These are phyloP conservation scores for Lophotis ruficrista DNA, from an alignment of 2,113 vertebrate genomes.

Conservation along the genomic window DNA sequence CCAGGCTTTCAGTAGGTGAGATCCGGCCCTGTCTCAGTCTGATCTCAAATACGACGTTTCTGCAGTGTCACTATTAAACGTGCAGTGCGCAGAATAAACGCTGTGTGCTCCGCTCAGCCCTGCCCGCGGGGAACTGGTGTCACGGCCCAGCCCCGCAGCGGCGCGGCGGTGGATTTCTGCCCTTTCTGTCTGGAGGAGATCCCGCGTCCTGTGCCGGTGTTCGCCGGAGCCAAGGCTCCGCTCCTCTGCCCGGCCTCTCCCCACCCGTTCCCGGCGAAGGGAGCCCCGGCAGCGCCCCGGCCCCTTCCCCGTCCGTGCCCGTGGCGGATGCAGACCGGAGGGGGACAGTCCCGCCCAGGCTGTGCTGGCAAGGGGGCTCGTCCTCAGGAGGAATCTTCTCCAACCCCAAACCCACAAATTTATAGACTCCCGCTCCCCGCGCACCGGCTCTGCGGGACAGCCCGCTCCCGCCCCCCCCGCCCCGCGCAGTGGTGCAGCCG, in stretches of 20 bases:
- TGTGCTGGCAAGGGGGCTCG: background rate
- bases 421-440: too few relatives aligned
- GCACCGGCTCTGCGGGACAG: background rate
- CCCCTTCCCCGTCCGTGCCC: background rate
- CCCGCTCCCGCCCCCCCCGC: background rate
- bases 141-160: too few relatives aligned
- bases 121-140: background rate
- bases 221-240: too few relatives aligned
- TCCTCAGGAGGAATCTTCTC: too few relatives aligned
- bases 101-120: background rate
- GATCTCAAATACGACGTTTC: fast-evolving
- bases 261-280: background rate
- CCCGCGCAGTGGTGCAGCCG: too few relatives aligned
- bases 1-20: fast-evolving
- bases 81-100: fast-evolving
- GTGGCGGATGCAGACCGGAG: too few relatives aligned
- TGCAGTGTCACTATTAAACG: fast-evolving
- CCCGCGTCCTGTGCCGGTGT: fast-evolving
- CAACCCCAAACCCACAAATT: too few relatives aligned
- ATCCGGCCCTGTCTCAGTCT: background rate
- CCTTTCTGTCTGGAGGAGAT: background rate
- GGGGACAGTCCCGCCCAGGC: background rate
- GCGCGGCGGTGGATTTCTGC: background rate
- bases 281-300: background rate
- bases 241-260: background rate